These are phyloP conservation scores for Nomada fabriciana DNA, from an alignment of 2,888 invertebrate genomes.

Conservation along the genomic window DNA sequence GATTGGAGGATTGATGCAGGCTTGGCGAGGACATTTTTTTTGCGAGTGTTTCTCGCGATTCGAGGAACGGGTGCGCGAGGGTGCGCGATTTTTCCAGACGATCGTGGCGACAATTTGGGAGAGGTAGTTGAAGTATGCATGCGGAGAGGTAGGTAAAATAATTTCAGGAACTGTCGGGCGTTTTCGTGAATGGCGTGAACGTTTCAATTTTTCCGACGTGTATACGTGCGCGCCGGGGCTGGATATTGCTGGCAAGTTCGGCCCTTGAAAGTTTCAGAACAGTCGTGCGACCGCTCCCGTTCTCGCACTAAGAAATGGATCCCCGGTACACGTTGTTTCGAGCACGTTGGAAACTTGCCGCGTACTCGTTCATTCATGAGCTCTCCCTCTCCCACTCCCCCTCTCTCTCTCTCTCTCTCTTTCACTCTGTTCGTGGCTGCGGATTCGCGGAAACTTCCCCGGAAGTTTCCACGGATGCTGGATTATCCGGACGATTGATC, in stretches of 20 bases:
- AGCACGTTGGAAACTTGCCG: constrained; percentile 62
- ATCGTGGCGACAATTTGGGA: too few relatives aligned
- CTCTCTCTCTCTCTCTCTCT: background rate
- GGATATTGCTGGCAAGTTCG: constrained; percentile 54
- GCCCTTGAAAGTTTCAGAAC: constrained; percentile 63
- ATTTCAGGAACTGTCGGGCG: constrained; percentile 15
- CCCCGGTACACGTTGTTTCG: constrained; percentile 66
- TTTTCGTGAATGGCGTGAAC: constrained; percentile 22
- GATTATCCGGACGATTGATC: constrained; percentile 70
- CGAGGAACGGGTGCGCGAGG: background rate
- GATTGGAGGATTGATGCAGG: background rate
- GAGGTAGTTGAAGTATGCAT: too few relatives aligned
- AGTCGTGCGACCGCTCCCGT: constrained; percentile 34
- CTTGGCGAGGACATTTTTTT: too few relatives aligned
- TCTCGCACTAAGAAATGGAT: constrained; percentile 66
- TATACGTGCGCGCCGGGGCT: constrained; percentile 3
- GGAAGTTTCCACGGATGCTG: constrained; percentile 61
- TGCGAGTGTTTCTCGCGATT: background rate
- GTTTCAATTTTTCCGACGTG: constrained; percentile 55
- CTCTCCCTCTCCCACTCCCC: background rate
- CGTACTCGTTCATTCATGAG: constrained; percentile 78
- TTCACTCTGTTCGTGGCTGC: constrained; percentile 52
- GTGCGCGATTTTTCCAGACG: too few relatives aligned
- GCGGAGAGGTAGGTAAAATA: constrained; percentile 6
- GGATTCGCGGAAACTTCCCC: constrained; percentile 70